phyloP scores from a whole-genome alignment of 2,113 vertebrate genomes.

The Siphamia tubifer region DNA sequence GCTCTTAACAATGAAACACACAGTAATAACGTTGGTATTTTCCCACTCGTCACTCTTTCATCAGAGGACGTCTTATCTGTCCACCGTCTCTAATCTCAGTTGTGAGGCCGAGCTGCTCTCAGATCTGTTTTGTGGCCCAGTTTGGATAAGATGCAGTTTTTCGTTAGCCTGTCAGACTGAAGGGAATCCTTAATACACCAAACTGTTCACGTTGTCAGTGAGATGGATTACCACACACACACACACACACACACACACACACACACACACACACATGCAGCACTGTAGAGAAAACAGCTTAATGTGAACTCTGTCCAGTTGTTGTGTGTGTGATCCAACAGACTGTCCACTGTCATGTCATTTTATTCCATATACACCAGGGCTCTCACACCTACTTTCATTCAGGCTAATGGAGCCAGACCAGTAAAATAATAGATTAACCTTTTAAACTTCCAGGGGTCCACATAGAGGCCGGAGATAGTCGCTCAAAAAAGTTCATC shows the following conservation, averaged over 20 bases:
- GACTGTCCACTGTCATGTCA: no score
- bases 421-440: no score
- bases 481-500: no score
- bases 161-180: neutral
- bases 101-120: neutral
- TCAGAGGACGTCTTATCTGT: neutral
- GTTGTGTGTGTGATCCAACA: no score
- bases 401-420: no score
- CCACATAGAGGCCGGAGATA: no score
- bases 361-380: neutral
- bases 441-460: no score
- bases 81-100: neutral
- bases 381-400: no score
- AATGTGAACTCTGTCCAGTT: neutral
- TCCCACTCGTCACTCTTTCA: neutral
- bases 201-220: neutral
- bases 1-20: no score
- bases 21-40: neutral
- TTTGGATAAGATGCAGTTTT: slow-evolving; percentile 1
- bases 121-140: neutral
- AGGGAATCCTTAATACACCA: neutral
- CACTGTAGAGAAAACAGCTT: neutral
- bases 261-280: neutral
- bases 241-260: neutral
- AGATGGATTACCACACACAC: slow-evolving; percentile 6